Conservation (phyloP, 2,888 invertebrate species). For the Calliopum simillimum region DNA sequence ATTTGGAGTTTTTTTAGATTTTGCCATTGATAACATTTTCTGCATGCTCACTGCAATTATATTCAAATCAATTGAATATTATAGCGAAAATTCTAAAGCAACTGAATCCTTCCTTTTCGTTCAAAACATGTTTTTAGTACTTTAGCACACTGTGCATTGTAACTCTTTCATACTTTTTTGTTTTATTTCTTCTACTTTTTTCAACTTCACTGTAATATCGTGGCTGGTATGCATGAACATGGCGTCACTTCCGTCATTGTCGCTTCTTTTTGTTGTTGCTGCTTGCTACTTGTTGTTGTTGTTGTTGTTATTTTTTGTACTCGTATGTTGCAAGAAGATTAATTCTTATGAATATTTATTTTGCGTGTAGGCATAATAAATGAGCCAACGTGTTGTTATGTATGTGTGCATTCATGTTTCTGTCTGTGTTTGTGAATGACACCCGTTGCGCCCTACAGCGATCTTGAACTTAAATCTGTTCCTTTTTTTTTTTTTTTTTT, state of each 20-base stretch:
- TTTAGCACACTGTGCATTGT: background rate
- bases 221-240: conserved; percentile 15
- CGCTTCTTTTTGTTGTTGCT: conserved; percentile 26
- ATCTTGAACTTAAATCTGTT: conserved; percentile 31
- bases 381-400: conserved; percentile 21
- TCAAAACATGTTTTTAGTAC: no score
- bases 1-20: no score
- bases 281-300: conserved; percentile 22
- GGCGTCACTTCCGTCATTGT: conserved; percentile 24
- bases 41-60: no score
- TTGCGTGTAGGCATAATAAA: conserved; percentile 42
- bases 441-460: conserved; percentile 8
- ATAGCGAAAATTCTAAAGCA: no score
- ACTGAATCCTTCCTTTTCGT: no score
- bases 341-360: conserved; percentile 49
- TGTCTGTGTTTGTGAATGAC: background rate
- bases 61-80: no score
- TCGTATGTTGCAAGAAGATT: conserved; percentile 42
- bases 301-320: conserved; percentile 38
- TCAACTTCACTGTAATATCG: background rate
- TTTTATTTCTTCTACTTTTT: background rate
- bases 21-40: no score
- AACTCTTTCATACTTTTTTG: background rate
- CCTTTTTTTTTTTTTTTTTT: conserved; percentile 21
- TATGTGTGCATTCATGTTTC: conserved; percentile 4